Evolutionary conservation across 1,140 invertebrate species (phyloP), one percentile per base, ranked within the genome.

Genomic region (Plectrocnemia conspersa): DNA sequence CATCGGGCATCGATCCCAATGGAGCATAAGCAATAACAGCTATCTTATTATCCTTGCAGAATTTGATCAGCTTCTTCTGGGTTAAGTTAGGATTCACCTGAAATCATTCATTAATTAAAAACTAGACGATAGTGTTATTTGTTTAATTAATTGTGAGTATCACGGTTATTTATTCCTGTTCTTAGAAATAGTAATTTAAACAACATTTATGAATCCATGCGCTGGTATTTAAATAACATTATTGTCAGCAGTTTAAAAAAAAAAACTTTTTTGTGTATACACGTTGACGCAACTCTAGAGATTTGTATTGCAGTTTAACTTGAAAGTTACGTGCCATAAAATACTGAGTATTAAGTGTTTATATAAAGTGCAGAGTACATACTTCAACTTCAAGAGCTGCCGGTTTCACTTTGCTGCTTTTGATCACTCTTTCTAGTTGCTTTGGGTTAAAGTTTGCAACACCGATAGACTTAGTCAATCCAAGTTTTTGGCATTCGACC

Each of bases 381-480:
- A n/a, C n/a, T n/a, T n/a, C n/a, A n/a, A n/a, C n/a, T n/a, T n/a
- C n/a, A n/a, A n/a, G n/a, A n/a, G n/a, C n/a, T n/a, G n/a, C n/a
- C n/a, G n/a, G n/a, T n/a, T n/a, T n/a, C n/a, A n/a, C n/a, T n/a
- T n/a, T n/a, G n/a, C n/a, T n/a, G 44, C 70, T 75, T 22, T 80
- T 71, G 4, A 88, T 42, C 18, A 92, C 47, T 47, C 81, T 70
- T 13, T 82, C 69, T 23, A 91, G 74, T 66, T 92, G 90, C 58
- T 81, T 68, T 24, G 75, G 79, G 65, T 88, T 91, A 63, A 92
- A 93, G 64, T 91, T 92, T n/a, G 87, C 90, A 1, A 91, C 52
- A 7, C 89, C 89, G 61, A 92, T 89, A 21, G 81, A 80, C 58
- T 79, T 82, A 0, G 77, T 70, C n/a, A 86, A 66, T 2, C 85